These are phyloP conservation scores for Steinernema feltiae DNA, from an alignment of 1,140 invertebrate genomes.

Conservation along the genomic window DNA sequence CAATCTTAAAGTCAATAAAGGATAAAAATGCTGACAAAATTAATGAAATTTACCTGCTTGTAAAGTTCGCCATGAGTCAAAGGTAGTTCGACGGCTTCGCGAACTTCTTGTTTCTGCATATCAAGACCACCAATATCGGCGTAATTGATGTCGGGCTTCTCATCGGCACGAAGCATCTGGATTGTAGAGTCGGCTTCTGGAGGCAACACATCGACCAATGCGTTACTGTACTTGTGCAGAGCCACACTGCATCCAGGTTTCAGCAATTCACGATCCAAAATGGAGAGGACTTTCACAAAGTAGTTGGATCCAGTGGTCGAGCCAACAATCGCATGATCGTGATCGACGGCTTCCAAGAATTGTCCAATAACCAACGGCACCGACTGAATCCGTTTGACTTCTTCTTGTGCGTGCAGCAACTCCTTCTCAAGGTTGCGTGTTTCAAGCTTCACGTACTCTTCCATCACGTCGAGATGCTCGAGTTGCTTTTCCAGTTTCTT, in stretches of 20 bases:
- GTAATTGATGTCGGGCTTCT: conserved; percentile 95
- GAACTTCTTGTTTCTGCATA: conserved; percentile 97
- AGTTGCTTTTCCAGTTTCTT: conserved; percentile 87
- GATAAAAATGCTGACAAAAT: background rate
- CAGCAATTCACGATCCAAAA: conserved; percentile 86
- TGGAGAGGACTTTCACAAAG: conserved; percentile 88
- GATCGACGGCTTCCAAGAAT: conserved; percentile 93
- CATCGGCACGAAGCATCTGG: conserved; percentile 92
- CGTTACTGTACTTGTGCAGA: conserved; percentile 94
- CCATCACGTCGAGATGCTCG: conserved; percentile 93
- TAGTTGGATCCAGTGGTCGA: conserved; percentile 85
- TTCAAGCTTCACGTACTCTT: conserved; percentile 97
- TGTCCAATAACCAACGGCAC: conserved; percentile 92
- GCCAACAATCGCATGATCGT: conserved; percentile 88
- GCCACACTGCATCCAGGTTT: conserved; percentile 93
- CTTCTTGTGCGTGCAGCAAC: conserved; percentile 92
- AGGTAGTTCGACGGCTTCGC: conserved; percentile 95
- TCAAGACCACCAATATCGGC: conserved; percentile 98
- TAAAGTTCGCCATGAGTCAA: conserved; percentile 98
- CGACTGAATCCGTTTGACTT: conserved; percentile 88
- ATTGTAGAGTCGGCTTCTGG: conserved; percentile 96
- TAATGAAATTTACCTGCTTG: conserved; percentile 89
- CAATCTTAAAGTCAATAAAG: conserved; percentile 39
- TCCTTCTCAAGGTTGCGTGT: conserved; percentile 94
- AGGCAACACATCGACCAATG: conserved; percentile 88